Evolutionary conservation across 2,797 vertebrate species (phyloP).

Genomic region (Lepus townsendii): DNA sequence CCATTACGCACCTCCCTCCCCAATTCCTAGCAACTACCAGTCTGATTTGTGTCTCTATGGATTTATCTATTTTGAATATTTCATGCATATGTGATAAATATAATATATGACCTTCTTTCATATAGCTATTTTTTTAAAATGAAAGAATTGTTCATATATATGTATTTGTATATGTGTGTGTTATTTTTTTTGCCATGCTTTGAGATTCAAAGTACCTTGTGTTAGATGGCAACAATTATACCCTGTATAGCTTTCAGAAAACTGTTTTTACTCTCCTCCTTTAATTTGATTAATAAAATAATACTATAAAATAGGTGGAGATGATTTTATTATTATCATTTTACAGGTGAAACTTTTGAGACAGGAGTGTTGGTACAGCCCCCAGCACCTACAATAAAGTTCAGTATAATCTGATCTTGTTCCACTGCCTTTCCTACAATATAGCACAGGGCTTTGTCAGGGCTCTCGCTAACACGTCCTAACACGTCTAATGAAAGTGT

Average conservation of each 20-base stretch:
- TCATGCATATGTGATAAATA: background rate
- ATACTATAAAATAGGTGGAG: background rate
- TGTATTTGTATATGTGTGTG: too few relatives aligned
- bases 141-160: background rate
- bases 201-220: background rate
- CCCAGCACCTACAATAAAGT: background rate
- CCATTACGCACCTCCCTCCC: background rate
- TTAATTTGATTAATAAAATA: background rate
- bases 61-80: conserved; percentile 1
- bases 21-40: background rate
- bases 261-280: background rate
- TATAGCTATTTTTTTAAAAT: background rate
- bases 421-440: background rate
- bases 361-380: background rate
- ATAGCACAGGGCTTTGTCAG: background rate
- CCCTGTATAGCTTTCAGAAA: background rate
- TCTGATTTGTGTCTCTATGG: background rate
- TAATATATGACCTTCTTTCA: background rate
- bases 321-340: background rate
- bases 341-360: background rate
- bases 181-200: background rate
- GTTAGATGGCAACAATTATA: background rate
- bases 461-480: background rate
- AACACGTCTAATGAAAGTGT: background rate
- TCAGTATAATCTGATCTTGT: background rate